Base-by-base conservation (phyloP, 1,140 invertebrate species). In the Drosophila obscura region DNA sequence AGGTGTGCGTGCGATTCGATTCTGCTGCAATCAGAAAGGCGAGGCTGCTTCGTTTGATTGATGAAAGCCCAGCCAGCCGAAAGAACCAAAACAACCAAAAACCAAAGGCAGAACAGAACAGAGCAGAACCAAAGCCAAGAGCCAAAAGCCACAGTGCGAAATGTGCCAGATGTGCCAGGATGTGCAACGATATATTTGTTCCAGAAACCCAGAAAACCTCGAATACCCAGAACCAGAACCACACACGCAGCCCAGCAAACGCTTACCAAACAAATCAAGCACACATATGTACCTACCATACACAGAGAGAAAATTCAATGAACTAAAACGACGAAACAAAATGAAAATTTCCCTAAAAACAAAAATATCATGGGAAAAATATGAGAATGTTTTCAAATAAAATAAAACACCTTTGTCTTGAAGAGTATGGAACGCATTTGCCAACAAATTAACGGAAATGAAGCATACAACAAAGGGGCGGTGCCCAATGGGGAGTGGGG, bases 391-490 rank as follows among this genome's bases (percentile, higher is more conserved):
- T 39, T 39, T 39, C 78, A 84, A 84, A 89, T 88, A 77, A 84
- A 72, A 84, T 72, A 89, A 39, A 90, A 91, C 89, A 91, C 81
- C 90, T 91, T 91, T 91, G 90, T 91, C 90, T 91, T 91, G 90
- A 91, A 91, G 90, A 91, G 90, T 91, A 91, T 91, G 75, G 90
- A 91, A 91, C 90, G 90, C 90, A 39, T 79, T 80, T 84, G 90
- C 68, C 80, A 91, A 91, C 90, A 91, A 91, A 90, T 91, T 91
- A 91, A 91, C 90, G 90, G 90, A 91, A 91, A 91, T 91, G 90
- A 91, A 91, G 76, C 73, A 73, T 35, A 35, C 64, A 64, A 73
- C 55, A 71, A 69, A 45, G 61, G 72, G 71, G 48, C 59, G 63
- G 66, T 35, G 43, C 39, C 35, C 28, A 22, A 31, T 22, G 28